Evolutionary conservation across 2,113 vertebrate genomes (phyloP).

Genomic region (Rhabdornis inornatus): DNA sequence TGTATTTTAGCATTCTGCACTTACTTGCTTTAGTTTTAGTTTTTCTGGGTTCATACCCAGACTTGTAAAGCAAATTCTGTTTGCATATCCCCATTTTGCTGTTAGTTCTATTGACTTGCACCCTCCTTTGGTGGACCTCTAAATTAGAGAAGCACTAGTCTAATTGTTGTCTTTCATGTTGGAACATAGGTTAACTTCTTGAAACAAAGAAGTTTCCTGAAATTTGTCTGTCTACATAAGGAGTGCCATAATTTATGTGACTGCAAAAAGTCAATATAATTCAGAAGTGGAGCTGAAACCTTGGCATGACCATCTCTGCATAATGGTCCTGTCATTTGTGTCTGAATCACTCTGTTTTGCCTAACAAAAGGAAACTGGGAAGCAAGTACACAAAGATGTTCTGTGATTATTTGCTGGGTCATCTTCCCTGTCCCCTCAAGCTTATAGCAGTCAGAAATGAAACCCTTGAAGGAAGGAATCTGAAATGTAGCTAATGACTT

Average conservation of each 20-base stretch:
- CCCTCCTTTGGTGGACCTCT: background rate
- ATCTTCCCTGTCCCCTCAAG: background rate
- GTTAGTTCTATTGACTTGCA: background rate
- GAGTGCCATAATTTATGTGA: background rate
- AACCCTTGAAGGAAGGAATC: background rate
- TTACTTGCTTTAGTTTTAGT: background rate
- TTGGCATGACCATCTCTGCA: background rate
- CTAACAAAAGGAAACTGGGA: background rate
- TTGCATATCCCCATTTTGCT: background rate
- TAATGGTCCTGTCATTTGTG: background rate
- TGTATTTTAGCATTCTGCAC: background rate
- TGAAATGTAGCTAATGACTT: background rate
- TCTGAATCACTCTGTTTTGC: background rate
- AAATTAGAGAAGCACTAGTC: background rate
- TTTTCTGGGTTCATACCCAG: background rate
- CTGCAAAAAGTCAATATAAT: background rate
- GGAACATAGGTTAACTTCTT: background rate
- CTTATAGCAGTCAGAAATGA: background rate
- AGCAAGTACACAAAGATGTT: background rate
- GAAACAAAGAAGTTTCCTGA: slow-evolving; percentile 38
- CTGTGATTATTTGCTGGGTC: background rate
- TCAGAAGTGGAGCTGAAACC: background rate
- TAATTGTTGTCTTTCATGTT: background rate
- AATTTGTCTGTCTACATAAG: background rate
- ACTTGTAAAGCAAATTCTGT: background rate